Evolutionary conservation across 2,888 invertebrate species (phyloP), one percentile per base, ranked within the genome.

Genomic region (Smittia sp.): DNA sequence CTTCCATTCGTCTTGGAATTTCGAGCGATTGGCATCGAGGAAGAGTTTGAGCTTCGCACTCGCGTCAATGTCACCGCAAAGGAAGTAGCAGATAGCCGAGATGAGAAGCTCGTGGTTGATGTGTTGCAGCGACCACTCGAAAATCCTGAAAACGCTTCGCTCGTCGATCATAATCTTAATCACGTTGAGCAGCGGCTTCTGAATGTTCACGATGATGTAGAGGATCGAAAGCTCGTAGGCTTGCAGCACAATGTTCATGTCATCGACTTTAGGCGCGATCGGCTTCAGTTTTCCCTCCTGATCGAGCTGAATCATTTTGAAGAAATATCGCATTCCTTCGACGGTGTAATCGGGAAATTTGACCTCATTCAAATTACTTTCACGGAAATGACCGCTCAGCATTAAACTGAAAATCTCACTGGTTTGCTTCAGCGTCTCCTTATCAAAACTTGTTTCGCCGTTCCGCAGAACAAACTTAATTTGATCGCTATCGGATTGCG

Each of bases 391-490:
- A 75, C 81, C 81, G 68, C 81, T 81, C 3, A 83, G 77, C 83
- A 83, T 83, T 39, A 80, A 79, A 75, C 80, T 80, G 75, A 83
- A 83, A 7, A 83, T 83, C 74, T 83, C 83, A 74, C 83, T 82
- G 69, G 78, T 78, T 27, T 79, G 77, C 46, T 80, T 81, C 3
- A 83, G 77, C 62, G 81, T 74, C 75, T 79, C 78, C 75, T 81
- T 82, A 74, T 79, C 80, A 32, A 80, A 83, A 68, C 77, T 77
- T 62, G 75, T 74, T 18, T 75, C 65, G 11, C 65, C 73, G 13
- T 73, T 62, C 27, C 46, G 63, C 1, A 73, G 1, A 9, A 73
- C 63, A 25, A 73, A 73, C 65, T 63, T 73, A 7, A 73, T 39
- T 18, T 25, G 6, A 20, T 74, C 68, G n/a, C 25, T 22, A 0